Evolutionary conservation across 2,113 vertebrate genomes (phyloP).

Genomic region (Carollia perspicillata): DNA sequence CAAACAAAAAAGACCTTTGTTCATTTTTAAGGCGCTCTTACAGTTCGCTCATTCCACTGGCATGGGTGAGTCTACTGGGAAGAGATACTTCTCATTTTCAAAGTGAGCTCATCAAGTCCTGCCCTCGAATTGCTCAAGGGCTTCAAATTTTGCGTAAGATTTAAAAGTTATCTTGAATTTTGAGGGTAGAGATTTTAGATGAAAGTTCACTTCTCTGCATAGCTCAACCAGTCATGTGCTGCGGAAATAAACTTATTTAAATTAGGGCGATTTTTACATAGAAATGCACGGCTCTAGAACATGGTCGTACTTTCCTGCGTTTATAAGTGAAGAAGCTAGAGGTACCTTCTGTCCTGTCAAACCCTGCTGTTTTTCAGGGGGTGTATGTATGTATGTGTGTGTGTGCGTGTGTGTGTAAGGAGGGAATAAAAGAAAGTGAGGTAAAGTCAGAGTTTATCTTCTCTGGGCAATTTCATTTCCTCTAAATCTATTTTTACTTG

Average conservation of each 20-base stretch:
- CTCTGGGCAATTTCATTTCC: slow-evolving; percentile 38
- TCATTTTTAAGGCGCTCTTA: slow-evolving; percentile 25
- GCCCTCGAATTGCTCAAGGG: slow-evolving; percentile 8
- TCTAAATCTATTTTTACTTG: slow-evolving; percentile 59
- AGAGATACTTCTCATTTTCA: slow-evolving; percentile 40
- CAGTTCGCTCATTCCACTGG: neutral
- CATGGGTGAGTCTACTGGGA: slow-evolving; percentile 45
- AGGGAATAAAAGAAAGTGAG: slow-evolving; percentile 40
- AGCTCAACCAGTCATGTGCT: neutral
- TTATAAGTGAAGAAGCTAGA: neutral
- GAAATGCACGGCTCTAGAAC: neutral
- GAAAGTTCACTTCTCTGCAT: neutral
- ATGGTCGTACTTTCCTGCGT: neutral
- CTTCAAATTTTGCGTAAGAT: slow-evolving; percentile 23
- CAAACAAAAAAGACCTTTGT: slow-evolving; percentile 55
- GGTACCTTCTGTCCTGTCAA: neutral
- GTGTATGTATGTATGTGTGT: neutral
- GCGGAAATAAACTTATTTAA: slow-evolving; percentile 24
- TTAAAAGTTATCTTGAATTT: slow-evolving; percentile 21
- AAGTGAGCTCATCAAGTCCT: slow-evolving; percentile 48
- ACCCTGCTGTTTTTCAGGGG: neutral
- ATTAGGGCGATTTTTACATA: slow-evolving; percentile 39
- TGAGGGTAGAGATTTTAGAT: slow-evolving; percentile 36
- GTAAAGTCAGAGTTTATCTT: slow-evolving; percentile 13
- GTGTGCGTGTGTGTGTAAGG: neutral